Evolutionary conservation across 2,113 vertebrate genomes (phyloP).

Genomic region (Gallinago undulata): DNA sequence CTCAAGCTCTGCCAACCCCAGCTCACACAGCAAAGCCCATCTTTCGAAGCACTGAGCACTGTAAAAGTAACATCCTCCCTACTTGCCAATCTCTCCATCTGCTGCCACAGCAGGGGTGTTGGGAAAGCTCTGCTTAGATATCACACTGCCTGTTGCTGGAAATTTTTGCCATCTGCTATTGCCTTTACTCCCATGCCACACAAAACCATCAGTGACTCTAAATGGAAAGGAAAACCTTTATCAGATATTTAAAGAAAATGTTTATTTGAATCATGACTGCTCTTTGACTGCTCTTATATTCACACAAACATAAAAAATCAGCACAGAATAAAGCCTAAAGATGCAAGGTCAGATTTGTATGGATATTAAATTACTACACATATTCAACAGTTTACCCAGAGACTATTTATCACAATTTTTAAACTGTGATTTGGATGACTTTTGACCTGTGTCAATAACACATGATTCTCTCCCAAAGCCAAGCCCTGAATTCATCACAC

Average conservation of each 20-base stretch:
- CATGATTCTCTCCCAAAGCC: background rate
- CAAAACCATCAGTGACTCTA: background rate
- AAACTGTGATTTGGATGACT: background rate
- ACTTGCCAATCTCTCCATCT: background rate
- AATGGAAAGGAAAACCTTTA: background rate
- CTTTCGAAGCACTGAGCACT: background rate
- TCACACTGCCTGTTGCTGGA: background rate
- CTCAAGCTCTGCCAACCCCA: background rate
- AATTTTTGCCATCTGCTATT: constrained; percentile 41
- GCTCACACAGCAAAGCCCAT: background rate
- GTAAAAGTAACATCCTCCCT: background rate
- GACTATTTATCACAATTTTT: background rate
- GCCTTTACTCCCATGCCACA: background rate
- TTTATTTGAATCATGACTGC: background rate
- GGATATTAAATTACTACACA: background rate
- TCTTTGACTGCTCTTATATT: background rate
- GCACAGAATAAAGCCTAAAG: background rate
- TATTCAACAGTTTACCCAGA: background rate
- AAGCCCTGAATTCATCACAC: background rate
- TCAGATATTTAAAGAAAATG: background rate
- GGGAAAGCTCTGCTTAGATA: background rate
- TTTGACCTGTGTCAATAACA: background rate
- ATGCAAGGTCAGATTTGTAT: background rate
- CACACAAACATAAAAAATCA: background rate
- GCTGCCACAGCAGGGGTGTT: constrained; percentile 7